Conservation (phyloP, 2,888 invertebrate genomes). For the Zelleria hepariella region DNA sequence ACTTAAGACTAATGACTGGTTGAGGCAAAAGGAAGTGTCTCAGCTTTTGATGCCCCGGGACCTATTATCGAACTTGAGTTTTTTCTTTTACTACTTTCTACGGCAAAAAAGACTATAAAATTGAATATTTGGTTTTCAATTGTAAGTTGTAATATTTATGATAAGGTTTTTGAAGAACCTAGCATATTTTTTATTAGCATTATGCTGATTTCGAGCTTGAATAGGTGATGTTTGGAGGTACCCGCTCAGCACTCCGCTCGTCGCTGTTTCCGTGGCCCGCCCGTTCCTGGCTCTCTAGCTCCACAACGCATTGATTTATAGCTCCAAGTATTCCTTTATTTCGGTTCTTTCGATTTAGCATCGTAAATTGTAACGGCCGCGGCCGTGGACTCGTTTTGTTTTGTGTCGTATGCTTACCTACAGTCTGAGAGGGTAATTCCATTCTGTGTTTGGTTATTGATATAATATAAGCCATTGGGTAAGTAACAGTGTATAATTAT, state of each 20-base stretch:
- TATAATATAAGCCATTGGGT: background rate
- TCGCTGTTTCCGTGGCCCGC: constrained; percentile 13
- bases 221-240: no score
- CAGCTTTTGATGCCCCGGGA: no score
- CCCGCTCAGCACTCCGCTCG: constrained; percentile 3
- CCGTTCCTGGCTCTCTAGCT: constrained; percentile 32
- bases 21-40: no score
- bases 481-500: background rate
- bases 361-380: background rate
- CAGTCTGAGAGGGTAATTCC: background rate
- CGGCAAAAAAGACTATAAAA: no score
- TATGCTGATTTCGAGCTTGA: background rate
- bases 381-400: background rate
- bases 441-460: background rate
- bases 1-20: no score
- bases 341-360: constrained; percentile 19
- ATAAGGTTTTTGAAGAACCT: background rate
- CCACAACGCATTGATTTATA: constrained; percentile 42
- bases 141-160: background rate
- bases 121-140: background rate
- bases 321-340: constrained; percentile 28
- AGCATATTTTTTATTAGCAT: background rate
- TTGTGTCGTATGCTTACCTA: background rate
- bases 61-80: no score
- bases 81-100: no score